Percentiles rank a stretch among this genome's conserved stretches.
phyloP scores from a whole-genome alignment of 2,888 invertebrate genomes.

The Fabriciana adippe region DNA sequence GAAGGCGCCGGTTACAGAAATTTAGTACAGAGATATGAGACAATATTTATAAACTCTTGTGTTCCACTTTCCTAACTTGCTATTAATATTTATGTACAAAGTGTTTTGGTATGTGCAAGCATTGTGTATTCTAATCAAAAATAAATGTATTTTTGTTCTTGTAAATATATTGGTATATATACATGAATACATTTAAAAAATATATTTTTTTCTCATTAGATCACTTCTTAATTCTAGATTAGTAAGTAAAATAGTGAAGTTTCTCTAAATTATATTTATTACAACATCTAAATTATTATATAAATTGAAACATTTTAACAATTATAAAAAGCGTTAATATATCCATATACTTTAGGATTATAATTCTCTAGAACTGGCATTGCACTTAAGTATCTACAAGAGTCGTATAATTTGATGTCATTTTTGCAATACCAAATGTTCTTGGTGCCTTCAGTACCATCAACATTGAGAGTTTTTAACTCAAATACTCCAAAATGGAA shows the following conservation, averaged over 20 bases:
- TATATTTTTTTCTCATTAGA: constrained; percentile 48
- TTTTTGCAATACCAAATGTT: constrained; percentile 92
- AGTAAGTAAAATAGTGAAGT: constrained; percentile 34
- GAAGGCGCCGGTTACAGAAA: constrained; percentile 89
- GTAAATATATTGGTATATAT: constrained; percentile 80
- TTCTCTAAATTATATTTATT: constrained; percentile 36
- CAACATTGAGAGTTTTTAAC: constrained; percentile 89
- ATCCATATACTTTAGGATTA: constrained; percentile 89
- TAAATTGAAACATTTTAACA: constrained; percentile 64
- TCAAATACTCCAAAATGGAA: constrained; percentile 93
- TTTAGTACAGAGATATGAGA: constrained; percentile 81
- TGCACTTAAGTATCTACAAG: constrained; percentile 84
- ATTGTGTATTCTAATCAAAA: constrained; percentile 75
- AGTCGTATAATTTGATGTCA: constrained; percentile 84
- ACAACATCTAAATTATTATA: constrained; percentile 35
- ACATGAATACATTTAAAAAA: constrained; percentile 75
- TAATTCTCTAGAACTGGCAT: constrained; percentile 87
- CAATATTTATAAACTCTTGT: constrained; percentile 51
- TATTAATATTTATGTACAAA: constrained; percentile 75
- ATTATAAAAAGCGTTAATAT: constrained; percentile 90
- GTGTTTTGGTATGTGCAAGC: constrained; percentile 75
- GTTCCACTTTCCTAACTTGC: constrained; percentile 66
- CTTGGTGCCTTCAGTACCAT: constrained; percentile 81
- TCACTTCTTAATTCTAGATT: constrained; percentile 37
- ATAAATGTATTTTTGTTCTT: constrained; percentile 79